Evolutionary conservation across 2,888 invertebrate species (phyloP).

Genomic region (Tenthredo notha): DNA sequence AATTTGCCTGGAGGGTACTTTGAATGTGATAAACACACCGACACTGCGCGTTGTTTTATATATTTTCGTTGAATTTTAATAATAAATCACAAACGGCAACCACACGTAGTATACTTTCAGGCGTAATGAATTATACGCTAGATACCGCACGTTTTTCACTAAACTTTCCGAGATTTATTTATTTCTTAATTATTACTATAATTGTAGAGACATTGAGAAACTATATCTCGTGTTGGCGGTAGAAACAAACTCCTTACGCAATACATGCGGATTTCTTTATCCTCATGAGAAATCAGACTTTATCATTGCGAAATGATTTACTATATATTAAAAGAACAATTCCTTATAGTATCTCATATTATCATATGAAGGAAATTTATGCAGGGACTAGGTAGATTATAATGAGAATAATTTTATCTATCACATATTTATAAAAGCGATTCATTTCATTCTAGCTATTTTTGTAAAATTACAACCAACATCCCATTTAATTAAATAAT

Average conservation of each 20-base stretch:
- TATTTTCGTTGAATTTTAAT: neutral
- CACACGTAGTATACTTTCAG: neutral
- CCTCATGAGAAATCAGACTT: neutral
- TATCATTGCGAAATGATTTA: neutral
- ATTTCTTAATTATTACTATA: neutral
- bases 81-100: neutral
- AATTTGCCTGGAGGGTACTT: conserved; percentile 40
- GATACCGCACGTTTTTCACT: neutral
- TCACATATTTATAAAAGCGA: neutral
- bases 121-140: neutral
- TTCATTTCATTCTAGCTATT: conserved; percentile 15
- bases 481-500: conserved; percentile 14
- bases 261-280: neutral
- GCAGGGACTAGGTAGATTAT: neutral
- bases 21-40: conserved; percentile 2
- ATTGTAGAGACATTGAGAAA: neutral
- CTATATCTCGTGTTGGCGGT: neutral
- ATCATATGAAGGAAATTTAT: neutral
- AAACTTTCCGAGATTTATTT: neutral
- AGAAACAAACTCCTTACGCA: neutral
- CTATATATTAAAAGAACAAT: neutral
- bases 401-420: neutral
- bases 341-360: neutral
- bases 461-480: neutral
- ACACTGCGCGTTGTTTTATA: neutral